Evolutionary conservation across 1,140 invertebrate species (phyloP), one percentile per base, ranked within the genome.

Genomic region (Andricus grossulariae): DNA sequence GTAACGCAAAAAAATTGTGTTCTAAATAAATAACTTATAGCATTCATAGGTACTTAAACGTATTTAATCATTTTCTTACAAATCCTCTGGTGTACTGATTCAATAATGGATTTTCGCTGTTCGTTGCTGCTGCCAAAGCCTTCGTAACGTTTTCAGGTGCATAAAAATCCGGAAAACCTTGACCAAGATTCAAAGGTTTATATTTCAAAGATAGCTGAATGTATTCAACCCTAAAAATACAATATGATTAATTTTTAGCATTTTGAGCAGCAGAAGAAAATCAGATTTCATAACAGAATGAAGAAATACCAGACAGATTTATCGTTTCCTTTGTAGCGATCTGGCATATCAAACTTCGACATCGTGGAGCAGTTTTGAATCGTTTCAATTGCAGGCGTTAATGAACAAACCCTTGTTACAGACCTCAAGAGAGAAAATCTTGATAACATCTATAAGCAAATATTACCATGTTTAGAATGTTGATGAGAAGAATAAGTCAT

Each of bases 141-240:
- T 98, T 93, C 0, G 95, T 94, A 0, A 99, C 95, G 93, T 96
- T 95, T 52, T 95, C 92, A 0, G 98, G 98, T 18, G 97, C 94
- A 83, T 95, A 93, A 92, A 96, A 98, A 90, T 99, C 98, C 0
- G 98, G 98, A 92, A 99, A 99, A 3, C 99, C 99, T 94, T 99
- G 98, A 0, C 99, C 99, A 50, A 99, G 93, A 92, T 99, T 99
- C 13, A 98, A 88, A 1, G 98, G 97, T 85, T 99, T 97, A 85
- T 97, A 94, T 83, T 99, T 94, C 60, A 94, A 87, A 25, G 97
- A 97, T 57, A 99, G 89, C 77, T 96, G 94, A 77, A 97, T 97
- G 89, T 99, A 99, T 91, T 99, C 98, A 32, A 98, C 97, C 98
- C 98, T 99, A 84, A 80, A 92, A 87, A 80, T 88, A 77, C 54